Conservation (phyloP, 92 coral and sea anemone species). For the Porites cylindrica region DNA sequence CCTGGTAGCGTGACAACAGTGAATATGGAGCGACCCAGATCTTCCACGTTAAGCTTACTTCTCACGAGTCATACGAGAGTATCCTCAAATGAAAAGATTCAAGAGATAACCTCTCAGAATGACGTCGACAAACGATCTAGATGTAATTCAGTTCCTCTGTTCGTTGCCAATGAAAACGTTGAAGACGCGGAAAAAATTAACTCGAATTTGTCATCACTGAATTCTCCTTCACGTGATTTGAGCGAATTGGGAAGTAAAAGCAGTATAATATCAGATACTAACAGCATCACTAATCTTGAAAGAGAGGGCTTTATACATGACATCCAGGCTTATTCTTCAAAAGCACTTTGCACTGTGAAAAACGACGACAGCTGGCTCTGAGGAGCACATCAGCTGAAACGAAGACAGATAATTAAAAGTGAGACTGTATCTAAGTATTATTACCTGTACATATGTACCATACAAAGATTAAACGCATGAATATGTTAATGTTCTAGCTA, state of each 20-base stretch:
- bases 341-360: not conserved
- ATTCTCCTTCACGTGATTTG: constrained; percentile 1
- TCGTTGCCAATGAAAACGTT: not conserved
- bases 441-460: not conserved
- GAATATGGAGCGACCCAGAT: not conserved
- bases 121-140: constrained; percentile 5
- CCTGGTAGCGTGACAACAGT: not conserved
- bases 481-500: not conserved
- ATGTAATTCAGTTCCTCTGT: constrained; percentile 32
- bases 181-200: not conserved
- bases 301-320: constrained; percentile 7
- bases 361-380: constrained; percentile 17
- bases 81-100: constrained; percentile 13
- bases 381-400: not conserved
- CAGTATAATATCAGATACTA: constrained; percentile 10
- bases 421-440: not conserved
- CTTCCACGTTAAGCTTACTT: constrained; percentile 24
- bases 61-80: not conserved
- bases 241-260: not conserved
- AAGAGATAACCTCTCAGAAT: not conserved
- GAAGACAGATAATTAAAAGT: not conserved
- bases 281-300: constrained; percentile 2
- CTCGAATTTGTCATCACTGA: not conserved
- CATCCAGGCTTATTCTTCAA: not conserved
- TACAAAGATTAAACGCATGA: not conserved